Conservation (phyloP, 2,797 vertebrate species). For the Bucorvus abyssinicus region DNA sequence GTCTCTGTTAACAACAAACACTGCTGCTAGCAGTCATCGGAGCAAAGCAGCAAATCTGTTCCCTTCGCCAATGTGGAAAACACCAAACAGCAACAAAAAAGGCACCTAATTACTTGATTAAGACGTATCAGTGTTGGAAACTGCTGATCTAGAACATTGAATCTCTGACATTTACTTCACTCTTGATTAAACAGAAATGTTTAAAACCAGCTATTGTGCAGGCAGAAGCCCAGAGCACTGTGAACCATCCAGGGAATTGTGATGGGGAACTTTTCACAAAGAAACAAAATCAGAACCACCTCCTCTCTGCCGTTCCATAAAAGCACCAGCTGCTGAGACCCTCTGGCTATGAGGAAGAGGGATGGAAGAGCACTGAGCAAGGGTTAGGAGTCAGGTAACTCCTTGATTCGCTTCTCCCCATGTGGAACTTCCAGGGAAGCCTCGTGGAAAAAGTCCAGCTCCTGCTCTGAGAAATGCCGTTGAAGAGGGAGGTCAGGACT, state of each 20-base stretch:
- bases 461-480: background rate
- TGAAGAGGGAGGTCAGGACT: background rate
- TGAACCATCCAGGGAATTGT: background rate
- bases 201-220: conserved; percentile 26
- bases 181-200: conserved; percentile 72
- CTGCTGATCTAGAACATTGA: conserved; percentile 77
- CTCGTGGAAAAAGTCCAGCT: background rate
- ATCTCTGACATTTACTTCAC: conserved; percentile 74
- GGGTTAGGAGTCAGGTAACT: background rate
- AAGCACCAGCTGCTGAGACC: background rate
- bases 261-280: background rate
- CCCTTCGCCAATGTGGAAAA: conserved; percentile 72
- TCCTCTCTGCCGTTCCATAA: background rate
- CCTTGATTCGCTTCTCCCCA: background rate
- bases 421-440: background rate
- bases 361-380: background rate
- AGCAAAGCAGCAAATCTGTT: conserved; percentile 86
- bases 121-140: conserved; percentile 76
- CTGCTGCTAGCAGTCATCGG: conserved; percentile 84
- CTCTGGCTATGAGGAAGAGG: background rate
- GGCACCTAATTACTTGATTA: conserved; percentile 80
- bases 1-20: conserved; percentile 94
- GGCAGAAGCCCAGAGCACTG: background rate
- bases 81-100: conserved; percentile 63
- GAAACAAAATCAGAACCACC: background rate